phyloP scores from a whole-genome alignment of 23 tunicate genomes.

The Diplosoma virens region DNA sequence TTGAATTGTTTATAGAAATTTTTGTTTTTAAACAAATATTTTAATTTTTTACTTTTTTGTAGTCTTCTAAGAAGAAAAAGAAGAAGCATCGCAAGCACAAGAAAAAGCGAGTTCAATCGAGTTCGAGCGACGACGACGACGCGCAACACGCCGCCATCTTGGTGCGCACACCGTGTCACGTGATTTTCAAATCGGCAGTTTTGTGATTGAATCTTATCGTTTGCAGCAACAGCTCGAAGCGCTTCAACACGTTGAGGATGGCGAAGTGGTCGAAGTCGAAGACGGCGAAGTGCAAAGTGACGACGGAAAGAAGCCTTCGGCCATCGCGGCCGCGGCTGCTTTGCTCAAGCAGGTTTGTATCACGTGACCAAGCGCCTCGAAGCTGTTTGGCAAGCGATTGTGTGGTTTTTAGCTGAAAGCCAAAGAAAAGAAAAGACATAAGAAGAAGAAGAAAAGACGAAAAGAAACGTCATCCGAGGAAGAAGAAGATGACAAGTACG shows the following conservation, averaged over 20 bases:
- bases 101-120: constrained; percentile 34
- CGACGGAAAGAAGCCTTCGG: constrained; percentile 36
- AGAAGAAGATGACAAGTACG: constrained; percentile 38
- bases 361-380: not conserved
- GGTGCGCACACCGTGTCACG: constrained; percentile 8
- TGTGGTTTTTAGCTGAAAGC: constrained; percentile 20
- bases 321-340: constrained; percentile 35
- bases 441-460: constrained; percentile 59
- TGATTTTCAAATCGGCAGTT: not conserved
- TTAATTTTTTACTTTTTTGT: not conserved
- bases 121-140: constrained; percentile 52
- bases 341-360: constrained; percentile 34
- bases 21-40: no score
- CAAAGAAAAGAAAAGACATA: constrained; percentile 67
- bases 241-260: constrained; percentile 33
- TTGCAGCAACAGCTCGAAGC: constrained; percentile 40
- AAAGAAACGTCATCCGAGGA: constrained; percentile 37
- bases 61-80: constrained; percentile 42
- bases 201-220: not conserved
- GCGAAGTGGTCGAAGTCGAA: constrained; percentile 53
- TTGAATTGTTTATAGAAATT: no score
- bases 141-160: constrained; percentile 40
- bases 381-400: not conserved
- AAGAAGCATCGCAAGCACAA: constrained; percentile 61
- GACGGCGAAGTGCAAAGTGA: constrained; percentile 88